Evolutionary conservation across 2,888 invertebrate genomes (phyloP), one percentile per base, ranked within the genome.

Genomic region (Volucella inanis): DNA sequence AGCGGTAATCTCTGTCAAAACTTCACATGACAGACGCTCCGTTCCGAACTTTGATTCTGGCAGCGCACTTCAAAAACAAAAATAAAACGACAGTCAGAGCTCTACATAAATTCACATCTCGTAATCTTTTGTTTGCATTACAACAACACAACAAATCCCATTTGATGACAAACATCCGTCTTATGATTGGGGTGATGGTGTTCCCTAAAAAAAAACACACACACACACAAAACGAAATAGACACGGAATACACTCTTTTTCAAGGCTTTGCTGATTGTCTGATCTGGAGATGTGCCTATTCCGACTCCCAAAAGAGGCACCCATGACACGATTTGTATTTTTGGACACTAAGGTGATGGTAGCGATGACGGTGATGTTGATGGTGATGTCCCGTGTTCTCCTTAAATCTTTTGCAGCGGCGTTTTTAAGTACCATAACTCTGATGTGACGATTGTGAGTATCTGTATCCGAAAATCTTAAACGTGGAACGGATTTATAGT

Each of bases 321-420:
- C 70, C 70, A 83, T 74, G 61, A 84, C 54, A 76, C 59, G 75
- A 84, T 76, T 84, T 65, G 62, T 82, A 84, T 80, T 84, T 84
- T 84, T 80, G 80, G 80, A 79, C 78, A 55, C 41, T 31, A 31
- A 31, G 31, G 31, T 31, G 31, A 6, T 6, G 31, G 31, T 31
- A 6, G 6, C 6, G 31, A 6, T 31, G 31, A 22, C 22, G 22
- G 22, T 22, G 22, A 22, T 22, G 3, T 22, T 22, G 22, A 31
- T 31, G 31, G 22, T 64, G n/a, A 38, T 59, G 65, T 64, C 57
- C 76, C 76, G 38, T 49, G 61, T 41, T 52, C 59, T 70, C 45
- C 45, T 57, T 57, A 55, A 74, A 80, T 62, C 49, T 70, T 64
- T 54, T 74, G 68, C 65, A 45, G 70, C 61, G 83, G 65, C 79